Evolutionary conservation across 2,113 vertebrate genomes (phyloP).

Genomic region (Anolis carolinensis): DNA sequence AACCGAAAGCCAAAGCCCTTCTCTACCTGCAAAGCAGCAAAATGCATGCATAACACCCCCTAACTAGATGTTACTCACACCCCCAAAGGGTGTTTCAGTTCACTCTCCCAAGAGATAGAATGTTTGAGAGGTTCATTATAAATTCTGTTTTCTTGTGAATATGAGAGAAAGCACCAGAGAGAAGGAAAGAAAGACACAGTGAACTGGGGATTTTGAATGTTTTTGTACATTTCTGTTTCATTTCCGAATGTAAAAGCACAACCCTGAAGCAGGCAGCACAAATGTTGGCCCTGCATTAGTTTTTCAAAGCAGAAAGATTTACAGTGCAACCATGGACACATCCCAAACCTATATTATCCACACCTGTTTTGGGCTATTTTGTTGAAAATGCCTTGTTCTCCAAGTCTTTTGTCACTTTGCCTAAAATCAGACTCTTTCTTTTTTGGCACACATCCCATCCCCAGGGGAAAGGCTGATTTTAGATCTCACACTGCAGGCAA

Average conservation of each 20-base stretch:
- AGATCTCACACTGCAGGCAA: neutral
- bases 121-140: neutral
- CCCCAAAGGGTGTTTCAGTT: neutral
- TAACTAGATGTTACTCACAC: neutral
- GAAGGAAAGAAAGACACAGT: neutral
- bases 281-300: neutral
- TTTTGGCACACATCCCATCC: neutral
- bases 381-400: neutral
- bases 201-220: neutral
- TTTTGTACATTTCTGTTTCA: neutral
- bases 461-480: neutral
- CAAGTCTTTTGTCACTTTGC: neutral
- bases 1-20: neutral
- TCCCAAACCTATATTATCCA: neutral
- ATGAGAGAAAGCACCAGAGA: neutral
- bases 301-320: neutral
- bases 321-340: neutral
- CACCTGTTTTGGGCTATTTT: neutral
- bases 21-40: conserved; percentile 26
- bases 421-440: neutral
- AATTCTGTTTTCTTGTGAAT: neutral
- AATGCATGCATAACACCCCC: neutral
- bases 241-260: conserved; percentile 4
- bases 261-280: neutral
- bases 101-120: neutral